Base-by-base conservation (phyloP, 2,113 vertebrate genomes). In the Urocolius indicus region DNA sequence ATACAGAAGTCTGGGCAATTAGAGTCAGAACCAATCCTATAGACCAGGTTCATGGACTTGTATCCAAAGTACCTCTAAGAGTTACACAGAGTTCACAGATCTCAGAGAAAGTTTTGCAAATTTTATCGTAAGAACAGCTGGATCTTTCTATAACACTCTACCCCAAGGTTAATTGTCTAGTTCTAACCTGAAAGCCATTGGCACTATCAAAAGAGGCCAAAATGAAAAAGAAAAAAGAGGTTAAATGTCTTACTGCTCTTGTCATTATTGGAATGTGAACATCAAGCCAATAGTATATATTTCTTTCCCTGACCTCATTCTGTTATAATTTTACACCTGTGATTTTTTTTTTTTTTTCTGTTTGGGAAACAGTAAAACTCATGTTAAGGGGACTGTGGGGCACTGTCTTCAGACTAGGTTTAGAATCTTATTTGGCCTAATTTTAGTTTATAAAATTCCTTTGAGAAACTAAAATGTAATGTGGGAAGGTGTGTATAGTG, bases 371-470 rank as follows among this genome's bases (percentile, higher is more conserved):
- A 83, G 10, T 15, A 90, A 83, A 86, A 66, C 15, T 6, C 24
- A 5, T 41, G 10, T 86, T 48, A 85, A 90, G 55, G 52, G 11
- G 10, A 81, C 41, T 21, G 12, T 51, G 54, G 74, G 45, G 14
- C 51, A 51, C 5, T 41, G 38, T 77, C 84, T 87, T 92, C 84
- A 91, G 86, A 86, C 55, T 59, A 34, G 23, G 38, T 63, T 80
- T 74, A 61, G 80, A 88, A 73, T 90, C 34, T 46, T 6, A 13
- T 16, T 22, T 94, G 45, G 48, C 63, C 45, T 90, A 84, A 93
- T 95, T 95, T 93, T 68, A 90, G 82, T 67, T 74, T 57, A 74
- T 52, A 77, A 79, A 88, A 90, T 86, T 93, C 93, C 85, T 90
- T 32, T 78, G 76, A 88, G 82, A 80, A 96, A 72, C 55, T 75